Conservation (phyloP, 2,113 vertebrate species). For the Scolopax mira region DNA sequence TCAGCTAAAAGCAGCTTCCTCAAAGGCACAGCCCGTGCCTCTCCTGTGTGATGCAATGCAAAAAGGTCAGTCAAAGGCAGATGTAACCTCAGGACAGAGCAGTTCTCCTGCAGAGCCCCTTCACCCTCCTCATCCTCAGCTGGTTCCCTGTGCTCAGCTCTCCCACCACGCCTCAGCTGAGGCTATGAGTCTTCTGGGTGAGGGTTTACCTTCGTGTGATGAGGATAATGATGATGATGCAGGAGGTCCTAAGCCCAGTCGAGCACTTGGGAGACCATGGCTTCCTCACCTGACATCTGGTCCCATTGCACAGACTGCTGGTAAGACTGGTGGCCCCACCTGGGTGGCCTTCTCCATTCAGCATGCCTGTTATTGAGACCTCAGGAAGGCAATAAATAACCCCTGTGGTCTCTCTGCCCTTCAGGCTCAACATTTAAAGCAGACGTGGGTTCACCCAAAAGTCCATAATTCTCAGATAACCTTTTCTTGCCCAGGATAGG, state of each 20-base stretch:
- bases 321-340: neutral
- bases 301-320: neutral
- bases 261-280: fast-evolving
- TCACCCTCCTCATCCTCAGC: neutral
- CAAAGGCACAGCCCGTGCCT: neutral
- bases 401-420: neutral
- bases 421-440: neutral
- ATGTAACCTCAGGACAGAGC: neutral
- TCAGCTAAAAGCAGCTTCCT: slow-evolving; percentile 48
- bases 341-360: neutral
- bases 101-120: neutral
- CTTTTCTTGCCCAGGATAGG: neutral
- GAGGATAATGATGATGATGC: neutral
- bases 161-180: fast-evolving
- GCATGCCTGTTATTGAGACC: neutral
- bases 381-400: neutral
- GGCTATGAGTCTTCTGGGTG: neutral
- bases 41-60: neutral
- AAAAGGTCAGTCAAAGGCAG: neutral
- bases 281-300: neutral
- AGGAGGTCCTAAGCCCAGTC: neutral
- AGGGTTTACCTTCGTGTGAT: neutral
- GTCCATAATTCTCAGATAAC: neutral
- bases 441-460: neutral
- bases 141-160: fast-evolving